Conservation (phyloP, 2,888 invertebrate species). For the Caenorhabditis afra region DNA sequence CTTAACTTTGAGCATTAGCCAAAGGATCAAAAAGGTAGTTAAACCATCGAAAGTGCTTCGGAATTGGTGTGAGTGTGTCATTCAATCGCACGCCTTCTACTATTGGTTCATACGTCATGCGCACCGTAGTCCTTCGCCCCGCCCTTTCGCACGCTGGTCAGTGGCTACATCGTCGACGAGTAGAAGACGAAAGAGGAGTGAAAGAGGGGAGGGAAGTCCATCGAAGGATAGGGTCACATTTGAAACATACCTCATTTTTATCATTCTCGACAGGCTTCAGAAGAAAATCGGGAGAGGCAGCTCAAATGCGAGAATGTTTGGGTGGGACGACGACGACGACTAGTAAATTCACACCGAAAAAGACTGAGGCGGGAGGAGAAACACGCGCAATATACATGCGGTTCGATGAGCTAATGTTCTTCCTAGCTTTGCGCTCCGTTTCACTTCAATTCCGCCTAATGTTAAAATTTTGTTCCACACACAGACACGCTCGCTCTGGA, state of each 20-base stretch:
- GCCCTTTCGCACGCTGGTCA: constrained; percentile 46
- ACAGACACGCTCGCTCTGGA: constrained; percentile 13
- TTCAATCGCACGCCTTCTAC: constrained; percentile 57
- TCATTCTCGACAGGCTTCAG: constrained; percentile 19
- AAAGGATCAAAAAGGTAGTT: constrained; percentile 52
- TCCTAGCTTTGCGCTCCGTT: constrained; percentile 62
- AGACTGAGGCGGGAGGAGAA: constrained; percentile 49
- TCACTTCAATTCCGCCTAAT: constrained; percentile 64
- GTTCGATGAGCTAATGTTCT: constrained; percentile 64
- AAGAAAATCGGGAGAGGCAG: not conserved
- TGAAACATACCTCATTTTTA: constrained; percentile 48
- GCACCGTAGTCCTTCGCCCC: constrained; percentile 57
- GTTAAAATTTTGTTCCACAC: constrained; percentile 50
- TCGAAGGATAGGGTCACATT: constrained; percentile 20
- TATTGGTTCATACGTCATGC: constrained; percentile 56
- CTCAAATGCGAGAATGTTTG: not conserved
- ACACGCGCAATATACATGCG: constrained; percentile 60
- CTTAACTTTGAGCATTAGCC: constrained; percentile 10
- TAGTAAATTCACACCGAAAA: constrained; percentile 54
- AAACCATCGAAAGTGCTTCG: constrained; percentile 63
- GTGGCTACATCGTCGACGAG: constrained; percentile 33
- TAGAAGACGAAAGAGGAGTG: no score
- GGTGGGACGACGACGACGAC: constrained; percentile 16
- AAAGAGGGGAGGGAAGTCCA: no score
- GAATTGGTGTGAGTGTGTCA: constrained; percentile 61